Evolutionary conservation across 2,888 invertebrate species (phyloP).

Genomic region (Drosophila affinis): DNA sequence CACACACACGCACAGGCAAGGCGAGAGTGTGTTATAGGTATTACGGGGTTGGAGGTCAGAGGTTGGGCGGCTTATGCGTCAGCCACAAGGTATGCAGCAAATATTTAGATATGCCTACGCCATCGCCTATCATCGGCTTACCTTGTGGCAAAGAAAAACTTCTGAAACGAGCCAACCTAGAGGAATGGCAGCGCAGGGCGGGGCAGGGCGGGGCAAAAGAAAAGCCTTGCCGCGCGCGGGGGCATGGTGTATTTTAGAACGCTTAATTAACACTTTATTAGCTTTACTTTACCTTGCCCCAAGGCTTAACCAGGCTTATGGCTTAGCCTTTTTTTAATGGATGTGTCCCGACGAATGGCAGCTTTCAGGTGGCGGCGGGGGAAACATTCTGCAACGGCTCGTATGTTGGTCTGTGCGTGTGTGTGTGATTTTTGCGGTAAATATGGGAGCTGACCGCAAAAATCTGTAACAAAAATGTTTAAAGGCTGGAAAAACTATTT

Average conservation of each 20-base stretch:
- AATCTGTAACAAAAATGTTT: conserved; percentile 69
- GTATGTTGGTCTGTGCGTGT: conserved; percentile 8
- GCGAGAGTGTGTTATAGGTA: conserved; percentile 11
- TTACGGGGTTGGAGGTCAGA: conserved; percentile 8
- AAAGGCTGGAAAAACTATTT: conserved; percentile 75
- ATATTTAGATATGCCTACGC: conserved; percentile 71
- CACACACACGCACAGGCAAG: conserved; percentile 13
- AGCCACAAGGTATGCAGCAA: conserved; percentile 74
- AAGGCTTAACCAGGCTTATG: conserved; percentile 57
- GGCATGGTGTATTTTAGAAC: conserved; percentile 57
- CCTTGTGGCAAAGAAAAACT: conserved; percentile 9
- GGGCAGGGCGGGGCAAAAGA: not conserved
- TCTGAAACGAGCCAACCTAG: conserved; percentile 21
- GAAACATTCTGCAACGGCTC: not conserved
- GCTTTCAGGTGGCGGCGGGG: not conserved
- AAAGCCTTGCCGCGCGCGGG: too few relatives aligned
- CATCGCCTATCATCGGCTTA: conserved; percentile 20
- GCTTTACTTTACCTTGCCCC: conserved; percentile 57
- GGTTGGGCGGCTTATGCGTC: conserved; percentile 53
- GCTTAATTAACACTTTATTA: conserved; percentile 77
- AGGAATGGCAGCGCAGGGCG: not conserved
- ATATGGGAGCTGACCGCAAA: conserved; percentile 63
- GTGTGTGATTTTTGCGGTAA: conserved; percentile 60
- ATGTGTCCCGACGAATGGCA: not conserved
- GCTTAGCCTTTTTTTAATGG: conserved; percentile 26